A percentile compares a stretch with the other conserved stretches of the same genome.
phyloP scores from a whole-genome alignment of 2,113 vertebrate species.

The Gopherus evgoodei region DNA sequence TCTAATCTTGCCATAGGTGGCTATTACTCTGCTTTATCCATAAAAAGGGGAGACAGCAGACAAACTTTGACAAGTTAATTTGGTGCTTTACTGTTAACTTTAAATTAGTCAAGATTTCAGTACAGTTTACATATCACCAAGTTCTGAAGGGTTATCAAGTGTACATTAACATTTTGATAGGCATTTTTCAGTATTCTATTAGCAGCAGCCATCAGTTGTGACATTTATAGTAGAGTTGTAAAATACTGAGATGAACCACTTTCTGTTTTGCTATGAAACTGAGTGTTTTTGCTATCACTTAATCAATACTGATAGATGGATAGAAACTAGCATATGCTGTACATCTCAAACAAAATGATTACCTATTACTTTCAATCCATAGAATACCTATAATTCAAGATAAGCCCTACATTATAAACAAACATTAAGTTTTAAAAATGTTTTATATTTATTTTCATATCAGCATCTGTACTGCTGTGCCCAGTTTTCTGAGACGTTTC shows the following conservation, averaged over 20 bases:
- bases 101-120: not conserved
- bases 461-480: not conserved
- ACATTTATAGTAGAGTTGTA: not conserved
- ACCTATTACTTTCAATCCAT: not conserved
- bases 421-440: not conserved
- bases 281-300: not conserved
- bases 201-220: not conserved
- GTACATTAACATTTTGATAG: not conserved
- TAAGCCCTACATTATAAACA: not conserved
- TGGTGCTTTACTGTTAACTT: not conserved
- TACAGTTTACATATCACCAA: not conserved
- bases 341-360: not conserved
- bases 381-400: not conserved
- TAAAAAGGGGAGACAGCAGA: not conserved
- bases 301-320: rapidly evolving
- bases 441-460: not conserved
- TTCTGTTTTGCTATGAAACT: not conserved
- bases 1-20: not conserved
- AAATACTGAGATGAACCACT: not conserved
- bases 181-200: not conserved
- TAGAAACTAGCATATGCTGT: not conserved
- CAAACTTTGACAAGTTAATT: not conserved
- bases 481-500: not conserved
- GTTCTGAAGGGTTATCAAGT: not conserved
- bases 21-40: not conserved